These are phyloP conservation scores for Nannoperca australis DNA, from an alignment of 2,797 vertebrate genomes.

Conservation along the genomic window DNA sequence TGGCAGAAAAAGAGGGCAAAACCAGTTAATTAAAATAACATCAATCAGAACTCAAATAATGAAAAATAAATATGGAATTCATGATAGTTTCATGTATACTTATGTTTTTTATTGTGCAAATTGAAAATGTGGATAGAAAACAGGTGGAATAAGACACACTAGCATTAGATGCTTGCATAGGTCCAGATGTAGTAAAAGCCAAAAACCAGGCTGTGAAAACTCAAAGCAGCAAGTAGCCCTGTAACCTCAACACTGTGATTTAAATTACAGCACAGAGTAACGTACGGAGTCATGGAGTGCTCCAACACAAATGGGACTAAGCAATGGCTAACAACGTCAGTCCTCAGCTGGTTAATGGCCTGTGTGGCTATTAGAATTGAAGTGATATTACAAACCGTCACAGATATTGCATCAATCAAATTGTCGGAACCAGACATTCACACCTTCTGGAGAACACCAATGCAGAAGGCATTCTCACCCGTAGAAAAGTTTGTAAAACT, in stretches of 20 bases:
- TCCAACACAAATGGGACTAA: conserved; percentile 3
- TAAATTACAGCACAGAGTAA: too few species aligned
- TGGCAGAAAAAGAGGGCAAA: not conserved
- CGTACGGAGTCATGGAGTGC: not conserved
- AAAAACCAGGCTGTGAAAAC: not conserved
- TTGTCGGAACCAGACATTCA: not conserved
- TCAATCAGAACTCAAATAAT: not conserved
- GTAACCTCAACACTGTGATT: not conserved
- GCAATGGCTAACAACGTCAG: not conserved
- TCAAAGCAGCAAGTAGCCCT: not conserved
- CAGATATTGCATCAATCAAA: not conserved
- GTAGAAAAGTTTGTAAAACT: not conserved
- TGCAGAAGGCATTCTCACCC: not conserved
- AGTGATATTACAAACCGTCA: not conserved
- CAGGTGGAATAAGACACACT: not conserved
- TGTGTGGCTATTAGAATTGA: not conserved
- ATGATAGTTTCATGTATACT: not conserved
- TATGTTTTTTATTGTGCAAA: not conserved
- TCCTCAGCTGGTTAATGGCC: not conserved
- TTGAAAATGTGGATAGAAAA: not conserved
- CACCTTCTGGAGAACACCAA: not conserved
- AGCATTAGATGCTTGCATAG: not conserved
- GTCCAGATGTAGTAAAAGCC: not conserved
- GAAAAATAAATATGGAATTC: not conserved
- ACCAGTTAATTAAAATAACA: too few species aligned